Evolutionary conservation across 2,113 vertebrate species (phyloP).

Genomic region (Urocynchramus pylzowi): DNA sequence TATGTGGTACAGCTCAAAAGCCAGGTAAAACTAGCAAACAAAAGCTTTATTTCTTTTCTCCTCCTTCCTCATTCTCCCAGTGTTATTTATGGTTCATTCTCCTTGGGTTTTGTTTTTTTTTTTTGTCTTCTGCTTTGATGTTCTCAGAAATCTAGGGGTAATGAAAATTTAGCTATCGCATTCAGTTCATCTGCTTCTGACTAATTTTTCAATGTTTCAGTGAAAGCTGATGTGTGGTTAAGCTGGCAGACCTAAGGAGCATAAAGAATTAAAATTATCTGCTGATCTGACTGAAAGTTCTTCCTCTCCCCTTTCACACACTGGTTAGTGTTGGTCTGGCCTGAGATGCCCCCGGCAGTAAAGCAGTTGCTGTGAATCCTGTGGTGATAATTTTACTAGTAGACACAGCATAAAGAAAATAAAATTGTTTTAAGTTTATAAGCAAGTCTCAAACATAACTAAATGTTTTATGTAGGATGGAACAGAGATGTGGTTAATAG

Average conservation of each 20-base stretch:
- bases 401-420: neutral
- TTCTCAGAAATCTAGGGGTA: neutral
- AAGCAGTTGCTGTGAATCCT: neutral
- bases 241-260: neutral
- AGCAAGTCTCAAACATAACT: neutral
- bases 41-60: neutral
- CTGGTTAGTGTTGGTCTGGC: neutral
- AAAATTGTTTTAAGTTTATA: neutral
- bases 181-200: neutral
- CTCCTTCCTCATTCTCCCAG: neutral
- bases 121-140: neutral
- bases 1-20: constrained; percentile 85
- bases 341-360: neutral
- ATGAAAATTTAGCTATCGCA: neutral
- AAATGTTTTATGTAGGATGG: neutral
- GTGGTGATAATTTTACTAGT: neutral
- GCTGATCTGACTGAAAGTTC: neutral
- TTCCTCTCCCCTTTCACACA: neutral
- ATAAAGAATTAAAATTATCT: neutral
- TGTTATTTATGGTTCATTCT: neutral
- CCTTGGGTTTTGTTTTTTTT: neutral
- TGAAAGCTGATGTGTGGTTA: neutral
- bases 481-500: neutral
- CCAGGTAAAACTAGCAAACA: constrained; percentile 74
- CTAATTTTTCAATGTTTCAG: neutral